These are phyloP conservation scores for Drosophila fungiperda DNA, from an alignment of 2,888 invertebrate genomes.

Conservation along the genomic window DNA sequence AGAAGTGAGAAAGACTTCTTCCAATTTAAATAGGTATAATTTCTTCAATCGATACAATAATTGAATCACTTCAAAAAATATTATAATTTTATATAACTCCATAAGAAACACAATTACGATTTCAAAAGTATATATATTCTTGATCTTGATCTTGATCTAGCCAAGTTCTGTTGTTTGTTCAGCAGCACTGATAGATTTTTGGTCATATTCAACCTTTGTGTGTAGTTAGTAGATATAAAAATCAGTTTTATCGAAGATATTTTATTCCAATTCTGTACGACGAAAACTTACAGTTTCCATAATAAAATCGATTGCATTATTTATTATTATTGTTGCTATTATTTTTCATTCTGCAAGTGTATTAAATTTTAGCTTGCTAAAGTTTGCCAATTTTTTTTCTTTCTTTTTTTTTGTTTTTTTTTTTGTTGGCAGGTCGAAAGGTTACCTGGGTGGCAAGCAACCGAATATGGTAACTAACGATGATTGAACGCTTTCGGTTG, in stretches of 20 bases:
- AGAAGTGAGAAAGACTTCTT: not conserved
- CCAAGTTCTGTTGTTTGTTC: not conserved
- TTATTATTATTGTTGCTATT: not conserved
- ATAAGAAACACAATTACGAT: not conserved
- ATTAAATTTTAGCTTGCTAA: not conserved
- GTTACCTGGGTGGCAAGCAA: slow-evolving; percentile 58
- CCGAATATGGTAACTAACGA: slow-evolving; percentile 82
- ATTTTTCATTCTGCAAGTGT: not conserved
- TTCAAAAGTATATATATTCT: not conserved
- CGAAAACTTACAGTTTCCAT: not conserved
- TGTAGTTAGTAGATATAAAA: not conserved
- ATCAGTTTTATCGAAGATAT: not conserved
- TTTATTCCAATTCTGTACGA: not conserved
- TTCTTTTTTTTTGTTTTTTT: slow-evolving; percentile 16
- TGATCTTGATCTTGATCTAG: not conserved
- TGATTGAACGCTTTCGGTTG: slow-evolving; percentile 83
- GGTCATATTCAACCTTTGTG: not conserved
- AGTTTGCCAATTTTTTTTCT: not conserved
- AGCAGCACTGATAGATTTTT: not conserved
- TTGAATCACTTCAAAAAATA: not conserved
- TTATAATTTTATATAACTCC: not conserved
- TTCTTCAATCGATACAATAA: not conserved
- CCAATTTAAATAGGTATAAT: not conserved
- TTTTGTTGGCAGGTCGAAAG: slow-evolving; percentile 39
- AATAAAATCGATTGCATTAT: not conserved